Evolutionary conservation across 2,888 invertebrate species (phyloP).

Genomic region (Euclidia mi): DNA sequence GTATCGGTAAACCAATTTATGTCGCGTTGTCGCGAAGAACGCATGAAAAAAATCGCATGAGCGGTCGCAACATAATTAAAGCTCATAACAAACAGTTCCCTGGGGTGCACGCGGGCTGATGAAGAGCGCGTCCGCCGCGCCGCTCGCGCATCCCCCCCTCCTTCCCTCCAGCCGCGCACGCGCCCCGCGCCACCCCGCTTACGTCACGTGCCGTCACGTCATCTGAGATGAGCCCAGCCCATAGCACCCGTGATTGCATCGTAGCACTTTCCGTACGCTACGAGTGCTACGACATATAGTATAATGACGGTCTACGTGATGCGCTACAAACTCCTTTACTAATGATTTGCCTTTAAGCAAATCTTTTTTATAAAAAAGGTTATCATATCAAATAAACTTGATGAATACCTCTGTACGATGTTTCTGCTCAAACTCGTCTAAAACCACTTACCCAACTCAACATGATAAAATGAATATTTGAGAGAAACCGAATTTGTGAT

Average conservation of each 20-base stretch:
- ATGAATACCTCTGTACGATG: not conserved
- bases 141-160: not conserved
- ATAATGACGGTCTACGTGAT: not conserved
- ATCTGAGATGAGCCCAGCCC: constrained; percentile 25
- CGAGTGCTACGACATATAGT: not conserved
- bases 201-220: constrained; percentile 42
- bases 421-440: not conserved
- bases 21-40: constrained; percentile 7
- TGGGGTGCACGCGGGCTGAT: constrained; percentile 34
- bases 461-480: not conserved
- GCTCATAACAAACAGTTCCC: constrained; percentile 40
- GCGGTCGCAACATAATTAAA: constrained; percentile 44
- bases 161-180: not conserved
- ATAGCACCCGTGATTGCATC: constrained; percentile 13
- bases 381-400: not conserved
- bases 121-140: constrained; percentile 32
- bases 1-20: constrained; percentile 25
- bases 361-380: too few species aligned
- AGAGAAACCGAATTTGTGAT: not conserved
- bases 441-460: constrained; percentile 7
- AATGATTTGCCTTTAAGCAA: too few species aligned
- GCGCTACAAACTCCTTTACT: not conserved
- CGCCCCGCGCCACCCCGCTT: constrained; percentile 1
- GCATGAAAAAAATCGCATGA: constrained; percentile 25
- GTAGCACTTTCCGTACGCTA: constrained; percentile 8